phyloP scores from a whole-genome alignment of 2,888 invertebrate genomes.

The Ophion ellenae region DNA sequence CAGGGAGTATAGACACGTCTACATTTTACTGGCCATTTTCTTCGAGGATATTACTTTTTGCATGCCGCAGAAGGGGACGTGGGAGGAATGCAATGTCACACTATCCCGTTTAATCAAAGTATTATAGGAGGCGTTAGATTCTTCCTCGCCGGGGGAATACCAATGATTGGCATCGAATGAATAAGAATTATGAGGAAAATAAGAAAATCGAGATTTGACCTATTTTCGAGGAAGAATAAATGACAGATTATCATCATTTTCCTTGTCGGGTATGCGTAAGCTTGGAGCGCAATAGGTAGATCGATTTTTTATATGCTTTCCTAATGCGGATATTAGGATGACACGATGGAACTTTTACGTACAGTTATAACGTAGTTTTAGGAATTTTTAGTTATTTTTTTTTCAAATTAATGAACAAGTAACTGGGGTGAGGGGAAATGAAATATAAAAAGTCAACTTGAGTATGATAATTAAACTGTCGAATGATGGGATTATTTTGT shows the following conservation, averaged over 20 bases:
- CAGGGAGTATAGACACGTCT: not conserved
- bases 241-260: not conserved
- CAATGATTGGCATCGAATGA: constrained; percentile 24
- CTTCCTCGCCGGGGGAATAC: constrained; percentile 25
- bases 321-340: too few relatives aligned
- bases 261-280: not conserved
- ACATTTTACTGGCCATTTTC: not conserved
- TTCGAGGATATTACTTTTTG: constrained; percentile 5
- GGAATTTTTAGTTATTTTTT: too few relatives aligned
- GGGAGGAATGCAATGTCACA: constrained; percentile 12
- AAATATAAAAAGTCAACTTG: too few relatives aligned
- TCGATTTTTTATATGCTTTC: too few relatives aligned
- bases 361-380: too few relatives aligned
- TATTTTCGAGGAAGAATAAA: not conserved
- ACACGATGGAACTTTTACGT: too few relatives aligned
- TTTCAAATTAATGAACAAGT: too few relatives aligned
- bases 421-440: too few relatives aligned
- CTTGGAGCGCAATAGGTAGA: too few relatives aligned
- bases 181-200: constrained; percentile 15
- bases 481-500: too few relatives aligned
- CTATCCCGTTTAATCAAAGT: constrained; percentile 39
- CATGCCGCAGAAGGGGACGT: not conserved
- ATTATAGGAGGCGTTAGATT: constrained; percentile 30
- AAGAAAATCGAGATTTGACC: not conserved
- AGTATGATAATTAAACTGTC: too few relatives aligned